Evolutionary conservation across 2,113 vertebrate species (phyloP), one percentile per base, ranked within the genome.

Genomic region (Thalassarche chlororhynchos): DNA sequence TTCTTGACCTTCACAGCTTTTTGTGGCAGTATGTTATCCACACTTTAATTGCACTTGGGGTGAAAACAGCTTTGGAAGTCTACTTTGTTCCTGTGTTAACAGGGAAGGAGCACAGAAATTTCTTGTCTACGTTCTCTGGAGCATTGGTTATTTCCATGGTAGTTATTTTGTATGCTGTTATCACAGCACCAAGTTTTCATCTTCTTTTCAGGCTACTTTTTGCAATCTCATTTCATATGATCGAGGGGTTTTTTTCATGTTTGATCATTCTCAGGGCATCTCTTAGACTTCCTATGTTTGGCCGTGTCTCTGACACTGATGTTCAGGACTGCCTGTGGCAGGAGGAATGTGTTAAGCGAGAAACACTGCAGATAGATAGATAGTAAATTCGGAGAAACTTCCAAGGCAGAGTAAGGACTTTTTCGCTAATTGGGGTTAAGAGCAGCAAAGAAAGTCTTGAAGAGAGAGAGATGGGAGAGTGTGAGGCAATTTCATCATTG

Each of bases 241-340:
- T 38, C 0, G 0, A 54, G 40, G 15, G 6, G 0, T 2, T 52
- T 75, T 76, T 71, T 77, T 75, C 17, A 26, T 36, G 11, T 57
- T 52, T 46, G 17, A n/a, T 90, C 8, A 32, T 46, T 55, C 52
- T 69, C 21, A 44, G 12, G 17, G 47, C 21, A 36, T 40, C 1
- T 10, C 14, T 75, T 44, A 68, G 38, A 12, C 31, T 84, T 69
- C 16, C 9, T 46, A 0, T 55, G 10, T 84, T 49, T 68, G 52
- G 10, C 49, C 1, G 0, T 21, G 7, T 47, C 42, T 88, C 24
- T 21, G 47, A 42, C 32, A 29, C 12, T 34, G 62, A 87, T 57
- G 18, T 42, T 93, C 42, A 40, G 26, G 20, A 38, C 34, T 76
- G 34, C 11, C 38, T 47, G 2, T 14, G 20, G 23, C 3, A 17